Percentiles rank a stretch among this genome's conserved stretches.
phyloP scores from a whole-genome alignment of 2,888 invertebrate genomes.

The Sphaeridia pumilis region DNA sequence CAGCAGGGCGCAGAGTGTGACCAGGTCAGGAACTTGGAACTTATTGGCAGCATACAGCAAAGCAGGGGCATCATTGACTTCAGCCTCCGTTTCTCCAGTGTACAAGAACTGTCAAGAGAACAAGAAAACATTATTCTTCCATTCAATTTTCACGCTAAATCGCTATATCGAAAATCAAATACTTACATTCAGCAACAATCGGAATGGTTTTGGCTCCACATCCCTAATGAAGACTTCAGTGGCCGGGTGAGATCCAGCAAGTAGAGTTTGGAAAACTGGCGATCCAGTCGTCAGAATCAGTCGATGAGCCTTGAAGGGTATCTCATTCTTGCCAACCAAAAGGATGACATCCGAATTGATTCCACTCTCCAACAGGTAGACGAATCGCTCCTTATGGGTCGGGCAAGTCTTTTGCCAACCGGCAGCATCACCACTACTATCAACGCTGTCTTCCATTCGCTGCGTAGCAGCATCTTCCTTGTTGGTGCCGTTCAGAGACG shows the following conservation, averaged over 20 bases:
- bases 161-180: background rate
- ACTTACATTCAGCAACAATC: constrained; percentile 13
- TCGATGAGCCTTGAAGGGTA: constrained; percentile 12
- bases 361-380: constrained; percentile 11
- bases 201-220: constrained; percentile 12
- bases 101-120: constrained; percentile 10
- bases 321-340: constrained; percentile 13
- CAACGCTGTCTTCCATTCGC: background rate
- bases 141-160: background rate
- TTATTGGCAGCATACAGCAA: constrained; percentile 14
- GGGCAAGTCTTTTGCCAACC: constrained; percentile 15
- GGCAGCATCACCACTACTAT: background rate
- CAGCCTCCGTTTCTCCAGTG: constrained; percentile 14
- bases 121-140: background rate
- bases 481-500: background rate
- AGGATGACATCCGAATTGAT: constrained; percentile 12
- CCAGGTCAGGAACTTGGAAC: constrained; percentile 13
- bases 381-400: constrained; percentile 13
- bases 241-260: constrained; percentile 10
- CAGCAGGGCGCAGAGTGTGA: constrained; percentile 11
- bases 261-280: constrained; percentile 8
- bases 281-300: constrained; percentile 13
- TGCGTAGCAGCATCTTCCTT: background rate
- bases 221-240: constrained; percentile 11
- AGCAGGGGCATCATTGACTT: constrained; percentile 15